These are phyloP conservation scores for Pheucticus melanocephalus DNA, from an alignment of 2,113 vertebrate genomes.

Conservation along the genomic window DNA sequence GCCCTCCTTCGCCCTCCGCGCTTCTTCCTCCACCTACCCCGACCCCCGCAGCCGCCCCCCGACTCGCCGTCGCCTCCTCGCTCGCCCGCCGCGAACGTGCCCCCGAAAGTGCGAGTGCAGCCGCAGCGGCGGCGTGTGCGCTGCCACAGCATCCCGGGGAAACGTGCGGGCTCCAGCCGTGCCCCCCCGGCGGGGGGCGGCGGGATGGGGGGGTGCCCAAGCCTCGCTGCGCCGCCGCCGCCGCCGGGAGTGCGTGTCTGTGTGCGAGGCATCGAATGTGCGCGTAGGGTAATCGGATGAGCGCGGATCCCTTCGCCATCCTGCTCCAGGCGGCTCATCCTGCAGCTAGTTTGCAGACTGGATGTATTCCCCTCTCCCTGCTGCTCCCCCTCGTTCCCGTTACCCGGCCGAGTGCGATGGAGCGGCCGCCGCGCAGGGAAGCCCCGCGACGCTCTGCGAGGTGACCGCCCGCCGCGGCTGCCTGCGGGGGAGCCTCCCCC, in stretches of 20 bases:
- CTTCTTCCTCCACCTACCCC: background rate
- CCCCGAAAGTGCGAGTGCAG: constrained; percentile 39
- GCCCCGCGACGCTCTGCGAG: background rate
- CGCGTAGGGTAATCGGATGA: background rate
- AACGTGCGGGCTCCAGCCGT: constrained; percentile 21
- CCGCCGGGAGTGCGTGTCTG: background rate
- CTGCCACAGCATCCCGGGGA: constrained; percentile 53
- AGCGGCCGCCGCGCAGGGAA: constrained; percentile 6
- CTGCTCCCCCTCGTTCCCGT: constrained; percentile 21
- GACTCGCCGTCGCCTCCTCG: constrained; percentile 7
- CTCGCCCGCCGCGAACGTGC: background rate
- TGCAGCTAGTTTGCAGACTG: constrained; percentile 51
- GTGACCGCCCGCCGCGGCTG: constrained; percentile 15
- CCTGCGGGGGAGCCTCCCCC: background rate
- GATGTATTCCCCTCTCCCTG: background rate
- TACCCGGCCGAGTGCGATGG: constrained; percentile 15
- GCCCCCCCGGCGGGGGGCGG: constrained; percentile 20
- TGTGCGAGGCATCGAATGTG: background rate
- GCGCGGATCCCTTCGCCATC: background rate
- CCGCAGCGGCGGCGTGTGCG: constrained; percentile 49
- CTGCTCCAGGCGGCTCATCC: constrained; percentile 9
- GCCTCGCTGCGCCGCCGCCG: background rate
- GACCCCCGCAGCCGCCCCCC: background rate
- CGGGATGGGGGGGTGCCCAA: background rate
- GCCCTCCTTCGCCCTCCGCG: background rate